Percentiles rank a stretch among this genome's conserved stretches.
Evolutionary conservation across 2,797 vertebrate species (phyloP).

Genomic region (Scarus forsteni): DNA sequence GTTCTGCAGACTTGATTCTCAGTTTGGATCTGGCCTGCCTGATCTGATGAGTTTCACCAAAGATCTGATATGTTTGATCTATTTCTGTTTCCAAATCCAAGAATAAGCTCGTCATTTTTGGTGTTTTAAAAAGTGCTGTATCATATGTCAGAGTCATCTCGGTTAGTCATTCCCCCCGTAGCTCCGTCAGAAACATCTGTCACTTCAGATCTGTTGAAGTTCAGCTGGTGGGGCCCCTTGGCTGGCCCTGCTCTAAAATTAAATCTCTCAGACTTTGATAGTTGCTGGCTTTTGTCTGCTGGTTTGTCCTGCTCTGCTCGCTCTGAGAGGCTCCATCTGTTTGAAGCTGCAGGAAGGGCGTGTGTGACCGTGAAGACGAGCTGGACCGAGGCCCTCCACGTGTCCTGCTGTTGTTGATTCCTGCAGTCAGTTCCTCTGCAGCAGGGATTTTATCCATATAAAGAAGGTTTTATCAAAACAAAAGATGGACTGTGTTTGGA

Average conservation of each 20-base stretch:
- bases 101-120: neutral
- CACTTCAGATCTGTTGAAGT: conserved; percentile 1
- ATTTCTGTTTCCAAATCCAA: no score
- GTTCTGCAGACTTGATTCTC: no score
- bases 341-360: neutral
- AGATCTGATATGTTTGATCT: no score
- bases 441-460: no score
- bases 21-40: no score
- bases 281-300: neutral
- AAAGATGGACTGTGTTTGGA: no score
- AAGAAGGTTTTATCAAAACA: no score
- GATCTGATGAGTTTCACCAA: no score
- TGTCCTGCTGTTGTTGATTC: no score
- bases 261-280: neutral
- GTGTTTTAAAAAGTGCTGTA: neutral
- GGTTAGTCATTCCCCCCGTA: neutral
- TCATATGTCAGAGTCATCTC: neutral
- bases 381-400: no score
- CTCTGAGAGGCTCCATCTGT: neutral
- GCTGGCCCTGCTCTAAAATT: neutral
- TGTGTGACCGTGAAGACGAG: neutral
- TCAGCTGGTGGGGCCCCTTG: neutral
- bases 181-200: conserved; percentile 8
- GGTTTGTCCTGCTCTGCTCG: neutral
- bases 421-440: no score